Evolutionary conservation across 1,140 invertebrate genomes (phyloP).

Genomic region (Cheumatopsyche charites): DNA sequence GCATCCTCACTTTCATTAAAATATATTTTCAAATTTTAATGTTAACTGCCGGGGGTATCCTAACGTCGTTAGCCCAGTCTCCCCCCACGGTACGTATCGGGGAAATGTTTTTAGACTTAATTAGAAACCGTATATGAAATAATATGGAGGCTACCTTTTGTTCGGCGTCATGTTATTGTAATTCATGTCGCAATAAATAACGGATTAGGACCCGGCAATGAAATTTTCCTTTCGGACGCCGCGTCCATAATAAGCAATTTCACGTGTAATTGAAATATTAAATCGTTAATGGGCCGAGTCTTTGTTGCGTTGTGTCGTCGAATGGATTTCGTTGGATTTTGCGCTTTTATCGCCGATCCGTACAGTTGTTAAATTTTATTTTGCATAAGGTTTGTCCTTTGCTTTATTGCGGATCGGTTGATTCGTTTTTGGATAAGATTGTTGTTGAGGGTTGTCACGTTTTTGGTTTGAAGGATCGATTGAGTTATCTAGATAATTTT

Average conservation of each 20-base stretch:
- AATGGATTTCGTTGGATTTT: slow-evolving; percentile 10
- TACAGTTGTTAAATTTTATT: too few relatives aligned
- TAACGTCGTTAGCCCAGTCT: slow-evolving; percentile 42
- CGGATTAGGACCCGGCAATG: slow-evolving; percentile 48
- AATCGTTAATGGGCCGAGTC: slow-evolving; percentile 46
- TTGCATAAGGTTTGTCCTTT: too few relatives aligned
- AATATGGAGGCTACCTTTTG: slow-evolving; percentile 48
- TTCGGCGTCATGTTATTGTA: slow-evolving; percentile 48
- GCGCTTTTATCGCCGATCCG: background rate
- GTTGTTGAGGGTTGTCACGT: too few relatives aligned
- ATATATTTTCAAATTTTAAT: slow-evolving; percentile 50
- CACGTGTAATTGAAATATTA: slow-evolving; percentile 49
- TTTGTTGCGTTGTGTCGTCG: background rate
- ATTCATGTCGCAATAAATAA: slow-evolving; percentile 49
- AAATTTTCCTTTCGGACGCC: slow-evolving; percentile 45
- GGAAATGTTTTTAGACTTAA: slow-evolving; percentile 50
- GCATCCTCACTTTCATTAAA: slow-evolving; percentile 48
- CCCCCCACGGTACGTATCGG: slow-evolving; percentile 45
- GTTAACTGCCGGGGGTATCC: slow-evolving; percentile 44
- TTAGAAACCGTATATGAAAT: slow-evolving; percentile 50
- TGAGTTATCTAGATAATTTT: too few relatives aligned
- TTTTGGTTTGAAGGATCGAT: too few relatives aligned
- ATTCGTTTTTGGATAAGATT: too few relatives aligned
- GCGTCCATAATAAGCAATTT: slow-evolving; percentile 46
- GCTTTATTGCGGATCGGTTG: too few relatives aligned